Evolutionary conservation across 1,140 invertebrate genomes (phyloP).

Genomic region (Heterodera schachtii): DNA sequence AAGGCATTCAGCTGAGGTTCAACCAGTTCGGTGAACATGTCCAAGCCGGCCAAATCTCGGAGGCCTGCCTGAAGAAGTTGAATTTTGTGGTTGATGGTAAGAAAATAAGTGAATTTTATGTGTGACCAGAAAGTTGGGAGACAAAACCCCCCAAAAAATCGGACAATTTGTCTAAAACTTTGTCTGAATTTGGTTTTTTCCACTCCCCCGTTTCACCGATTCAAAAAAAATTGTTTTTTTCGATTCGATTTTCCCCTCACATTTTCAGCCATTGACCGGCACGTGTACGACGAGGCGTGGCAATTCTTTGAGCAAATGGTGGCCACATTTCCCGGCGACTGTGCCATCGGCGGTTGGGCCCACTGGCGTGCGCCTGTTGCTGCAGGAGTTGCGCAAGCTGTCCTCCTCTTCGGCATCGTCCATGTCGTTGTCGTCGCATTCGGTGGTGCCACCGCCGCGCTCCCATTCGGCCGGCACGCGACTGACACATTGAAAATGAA

Average conservation of each 20-base stretch:
- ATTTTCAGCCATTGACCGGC: slow-evolving; percentile 55
- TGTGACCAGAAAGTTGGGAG: no score
- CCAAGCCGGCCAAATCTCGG: slow-evolving; percentile 37
- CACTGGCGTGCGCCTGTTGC: slow-evolving; percentile 51
- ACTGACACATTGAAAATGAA: slow-evolving; percentile 16
- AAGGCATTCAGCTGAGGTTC: slow-evolving; percentile 53
- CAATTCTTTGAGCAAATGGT: slow-evolving; percentile 53
- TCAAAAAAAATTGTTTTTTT: slow-evolving; percentile 3
- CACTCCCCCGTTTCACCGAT: no score
- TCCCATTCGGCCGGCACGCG: slow-evolving; percentile 25
- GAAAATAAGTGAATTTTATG: no score
- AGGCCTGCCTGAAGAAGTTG: slow-evolving; percentile 53
- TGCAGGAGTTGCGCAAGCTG: slow-evolving; percentile 38
- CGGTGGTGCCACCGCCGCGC: background rate
- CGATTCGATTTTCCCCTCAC: no score
- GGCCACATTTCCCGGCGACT: slow-evolving; percentile 39
- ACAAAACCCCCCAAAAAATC: no score
- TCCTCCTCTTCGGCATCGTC: background rate
- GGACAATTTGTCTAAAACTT: no score
- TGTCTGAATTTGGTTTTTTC: no score
- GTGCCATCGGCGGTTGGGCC: slow-evolving; percentile 38
- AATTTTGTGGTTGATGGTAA: slow-evolving; percentile 57
- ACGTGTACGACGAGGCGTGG: slow-evolving; percentile 50
- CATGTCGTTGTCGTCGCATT: no score
- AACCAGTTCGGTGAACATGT: slow-evolving; percentile 49